A percentile compares a stretch with the other conserved stretches of the same genome.
Conservation (phyloP, 2,113 vertebrate genomes). For the Gopherus flavomarginatus region DNA sequence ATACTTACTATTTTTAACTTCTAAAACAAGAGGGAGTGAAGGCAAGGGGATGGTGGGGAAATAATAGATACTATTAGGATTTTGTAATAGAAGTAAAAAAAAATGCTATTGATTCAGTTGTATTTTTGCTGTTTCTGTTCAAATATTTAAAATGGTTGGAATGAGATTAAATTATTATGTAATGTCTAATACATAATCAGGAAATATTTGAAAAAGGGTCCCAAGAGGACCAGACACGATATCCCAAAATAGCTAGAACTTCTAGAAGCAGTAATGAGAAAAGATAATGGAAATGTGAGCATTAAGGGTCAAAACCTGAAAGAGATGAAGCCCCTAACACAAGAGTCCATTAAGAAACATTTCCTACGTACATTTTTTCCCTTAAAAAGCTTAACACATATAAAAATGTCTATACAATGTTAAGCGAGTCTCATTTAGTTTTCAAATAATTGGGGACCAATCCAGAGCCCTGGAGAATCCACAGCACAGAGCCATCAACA, state of each 20-base stretch:
- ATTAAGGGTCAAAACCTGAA: slow-evolving; percentile 37
- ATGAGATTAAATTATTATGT: slow-evolving; percentile 36
- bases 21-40: not conserved
- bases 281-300: slow-evolving; percentile 43
- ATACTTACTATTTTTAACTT: not conserved
- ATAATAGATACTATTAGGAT: not conserved
- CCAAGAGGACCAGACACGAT: slow-evolving; percentile 12
- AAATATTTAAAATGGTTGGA: not conserved
- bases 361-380: not conserved
- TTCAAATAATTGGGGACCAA: not conserved
- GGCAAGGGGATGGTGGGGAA: not conserved
- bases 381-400: not conserved
- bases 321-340: slow-evolving; percentile 20
- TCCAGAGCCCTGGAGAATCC: not conserved
- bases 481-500: not conserved
- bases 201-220: slow-evolving; percentile 37
- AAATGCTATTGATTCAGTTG: not conserved
- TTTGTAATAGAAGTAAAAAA: not conserved
- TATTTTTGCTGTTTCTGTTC: slow-evolving; percentile 1
- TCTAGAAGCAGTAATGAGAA: slow-evolving; percentile 39
- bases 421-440: not conserved
- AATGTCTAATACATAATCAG: slow-evolving; percentile 58
- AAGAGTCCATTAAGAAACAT: slow-evolving; percentile 36
- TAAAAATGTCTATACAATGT: not conserved
- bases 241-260: slow-evolving; percentile 40